Base-by-base conservation (phyloP, 1,140 invertebrate species). In the Choristoneura fumiferana region DNA sequence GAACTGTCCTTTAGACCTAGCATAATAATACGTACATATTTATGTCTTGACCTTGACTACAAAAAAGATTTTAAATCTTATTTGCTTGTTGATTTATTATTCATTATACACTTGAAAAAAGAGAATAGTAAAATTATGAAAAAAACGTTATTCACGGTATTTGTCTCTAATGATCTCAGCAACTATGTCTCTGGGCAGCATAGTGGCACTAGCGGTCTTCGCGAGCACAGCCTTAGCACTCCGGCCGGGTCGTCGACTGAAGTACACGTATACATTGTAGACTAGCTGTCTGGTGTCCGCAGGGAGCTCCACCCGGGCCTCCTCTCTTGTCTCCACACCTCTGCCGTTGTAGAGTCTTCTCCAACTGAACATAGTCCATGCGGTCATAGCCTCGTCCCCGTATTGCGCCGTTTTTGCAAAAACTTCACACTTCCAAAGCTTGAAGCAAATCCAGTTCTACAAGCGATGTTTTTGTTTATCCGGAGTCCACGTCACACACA, bases 281-380 rank as follows among this genome's bases (percentile, higher is more conserved):
- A 89, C 82, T 13, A 89, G 69, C 52, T 89, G 86, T 34, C 78
- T 78, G 8, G 83, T 89, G 52, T 89, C 86, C 5, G 81, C 84
- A 8, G 86, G 86, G 37, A 87, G 66, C 14, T 89, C 82, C 9
- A 78, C 74, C 36, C 71, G 62, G 5, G 65, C 65, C 0, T 84
- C 85, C 15, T 87, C 84, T 0, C 35, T 17, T 10, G 63, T 49
- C 22, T 80, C 66, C 62, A 73, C 56, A 37, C 59, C 67, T 37
- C 75, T 69, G 1, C 82, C 76, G 49, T 63, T 87, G 69, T 87
- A 89, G 56, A 89, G 63, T 59, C 86, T 71, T 59, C 84, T 71
- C 86, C 86, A 89, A 70, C 83, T 89, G 54, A 89, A 89, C 86
- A 89, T 89, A 15, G 86, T 89, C 86, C 84, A 87, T 29, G 86